Evolutionary conservation across 2,888 invertebrate species (phyloP), one percentile per base, ranked within the genome.

Genomic region (Ennomos fuscantarius): DNA sequence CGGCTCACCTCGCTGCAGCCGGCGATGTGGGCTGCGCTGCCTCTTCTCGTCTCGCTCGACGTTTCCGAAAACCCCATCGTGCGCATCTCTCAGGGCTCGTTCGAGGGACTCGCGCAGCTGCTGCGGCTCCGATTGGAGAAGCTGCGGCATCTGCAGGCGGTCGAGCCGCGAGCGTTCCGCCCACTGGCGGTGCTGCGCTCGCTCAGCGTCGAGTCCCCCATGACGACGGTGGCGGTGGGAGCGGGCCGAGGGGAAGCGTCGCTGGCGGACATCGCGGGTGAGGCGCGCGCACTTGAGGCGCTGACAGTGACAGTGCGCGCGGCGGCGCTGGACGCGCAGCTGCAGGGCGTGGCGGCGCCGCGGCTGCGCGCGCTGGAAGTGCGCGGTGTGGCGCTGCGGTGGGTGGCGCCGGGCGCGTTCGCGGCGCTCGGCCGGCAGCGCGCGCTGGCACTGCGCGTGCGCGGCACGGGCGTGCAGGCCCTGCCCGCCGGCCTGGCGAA

Each of bases 31-130:
- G 86, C 93, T 55, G 82, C 94, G 65, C 86, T 96, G 49, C 93
- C 93, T 6, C 90, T 93, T 6, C 91, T 97, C 48, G 93, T 95
- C 49, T 93, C 94, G 9, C 89, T 97, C 40, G 96, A 97, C 77
- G 82, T 97, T 33, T 96, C 97, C 0, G 93, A 93, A 69, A 97
- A 97, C 87, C 96, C 96, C 0, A 93, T 97, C 49, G 91, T 95
- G 84, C 94, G 95, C 55, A 87, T 97, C 45, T 84, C 93, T 9
- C 87, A 91, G 36, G 94, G 95, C 33, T 93, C 94, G 55, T 95
- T 96, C 73, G 85, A 93, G 46, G 95, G 95, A 0, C 88, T 95
- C 49, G 88, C 88, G n/a, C 94, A 94, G n/a, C 82, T 97, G 53
- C 94, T 96, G 55, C 93, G 93, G 55, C 85, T 97, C 12, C 94